phyloP scores from a whole-genome alignment of 2,113 vertebrate species.

The Aspidoscelis tigris region DNA sequence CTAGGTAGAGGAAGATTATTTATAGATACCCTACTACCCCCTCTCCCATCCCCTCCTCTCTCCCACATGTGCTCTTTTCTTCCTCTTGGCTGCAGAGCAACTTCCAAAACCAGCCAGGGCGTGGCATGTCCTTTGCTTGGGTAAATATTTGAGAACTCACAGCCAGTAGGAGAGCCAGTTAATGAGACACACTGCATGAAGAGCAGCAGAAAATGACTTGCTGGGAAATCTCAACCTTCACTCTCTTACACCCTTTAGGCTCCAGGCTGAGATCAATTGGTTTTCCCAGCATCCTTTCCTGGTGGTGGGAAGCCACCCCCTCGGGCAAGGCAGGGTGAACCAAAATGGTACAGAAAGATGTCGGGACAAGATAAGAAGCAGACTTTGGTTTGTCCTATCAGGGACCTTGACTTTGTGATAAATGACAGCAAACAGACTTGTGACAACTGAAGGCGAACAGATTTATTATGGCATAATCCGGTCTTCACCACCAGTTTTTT shows the following conservation, averaged over 20 bases:
- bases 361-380: not conserved
- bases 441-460: too few species aligned
- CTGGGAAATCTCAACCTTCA: not conserved
- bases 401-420: not conserved
- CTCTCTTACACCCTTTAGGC: not conserved
- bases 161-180: slow-evolving; percentile 2
- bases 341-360: not conserved
- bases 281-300: not conserved
- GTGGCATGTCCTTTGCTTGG: not conserved
- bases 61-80: not conserved
- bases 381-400: not conserved
- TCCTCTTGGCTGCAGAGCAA: not conserved
- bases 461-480: too few species aligned
- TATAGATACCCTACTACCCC: not conserved
- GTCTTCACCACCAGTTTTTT: too few species aligned
- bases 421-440: too few species aligned
- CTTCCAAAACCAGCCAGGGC: not conserved
- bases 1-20: not conserved
- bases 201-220: not conserved
- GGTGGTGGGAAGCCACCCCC: not conserved
- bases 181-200: not conserved
- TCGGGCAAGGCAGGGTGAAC: too few species aligned
- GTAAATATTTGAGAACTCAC: slow-evolving; percentile 28
- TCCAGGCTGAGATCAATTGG: not conserved
- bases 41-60: not conserved